Base-by-base conservation (phyloP, 2,113 vertebrate species). In the Pungitius pungitius region DNA sequence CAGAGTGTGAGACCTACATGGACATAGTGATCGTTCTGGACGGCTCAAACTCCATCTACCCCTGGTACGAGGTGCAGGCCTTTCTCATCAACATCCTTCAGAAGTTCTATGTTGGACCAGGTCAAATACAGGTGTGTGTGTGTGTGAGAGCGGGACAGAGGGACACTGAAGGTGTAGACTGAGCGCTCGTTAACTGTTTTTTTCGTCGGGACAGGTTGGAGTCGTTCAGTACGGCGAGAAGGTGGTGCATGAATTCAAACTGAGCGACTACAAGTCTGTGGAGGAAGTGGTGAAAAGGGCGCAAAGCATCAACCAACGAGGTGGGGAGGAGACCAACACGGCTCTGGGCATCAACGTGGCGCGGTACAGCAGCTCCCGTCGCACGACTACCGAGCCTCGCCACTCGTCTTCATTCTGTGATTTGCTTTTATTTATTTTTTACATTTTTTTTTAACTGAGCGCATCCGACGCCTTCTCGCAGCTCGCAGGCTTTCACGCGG, bases 11-110 rank as follows among this genome's bases (percentile, higher is more conserved):
- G 90, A 98, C 96, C 9, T 99, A 96, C 85, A 99, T 99, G 97
- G 98, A 99, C 87, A 99, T 99, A 37, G 89, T 99, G 71, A 99
- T 99, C 0, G 98, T 99, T 7, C 92, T 99, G 86, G 98, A 99
- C 7, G 98, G 98, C 13, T 99, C 98, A 68, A 99, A 99, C 92
- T 99, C 97, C 87, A 99, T 99, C 56, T 99, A 99, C 70, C 98
- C 98, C 3, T 99, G 98, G 98, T 95, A 95, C 26, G 98, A 99
- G 73, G 97, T 99, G 40, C 98, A 97, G 75, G 93, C 96, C 84
- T 99, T 99, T 91, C 96, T 99, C 82, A 98, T 99, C 80, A 99
- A 96, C 85, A 95, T 99, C 90, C 92, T 99, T 52, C 95, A 98
- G 85, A 99, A 99, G 89, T 99, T 99, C 63, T 95, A 97, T 77